Conservation (phyloP, 2,113 vertebrate species). For the Athene noctua region DNA sequence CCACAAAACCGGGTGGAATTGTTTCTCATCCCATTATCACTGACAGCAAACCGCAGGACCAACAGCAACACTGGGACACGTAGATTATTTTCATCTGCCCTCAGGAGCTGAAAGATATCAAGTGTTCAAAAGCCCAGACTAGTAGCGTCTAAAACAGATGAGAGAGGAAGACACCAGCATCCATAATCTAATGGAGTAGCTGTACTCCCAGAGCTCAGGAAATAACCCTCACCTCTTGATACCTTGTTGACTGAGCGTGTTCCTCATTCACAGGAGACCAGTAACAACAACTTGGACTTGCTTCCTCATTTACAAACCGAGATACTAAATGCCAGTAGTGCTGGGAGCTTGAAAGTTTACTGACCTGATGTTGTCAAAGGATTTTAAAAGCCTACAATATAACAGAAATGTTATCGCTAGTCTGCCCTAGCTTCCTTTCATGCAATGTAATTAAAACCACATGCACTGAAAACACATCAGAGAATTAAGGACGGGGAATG, state of each 20-base stretch:
- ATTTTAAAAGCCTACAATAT: background rate
- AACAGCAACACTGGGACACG: accelerated
- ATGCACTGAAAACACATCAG: background rate
- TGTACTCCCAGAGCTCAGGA: background rate
- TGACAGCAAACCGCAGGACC: background rate
- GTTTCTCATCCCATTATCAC: background rate
- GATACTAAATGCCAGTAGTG: background rate
- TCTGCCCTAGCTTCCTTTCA: background rate
- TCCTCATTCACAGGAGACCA: background rate
- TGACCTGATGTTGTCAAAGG: background rate
- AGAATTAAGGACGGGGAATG: background rate
- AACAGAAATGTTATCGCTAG: accelerated
- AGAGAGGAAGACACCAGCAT: background rate
- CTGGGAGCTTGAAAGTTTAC: background rate
- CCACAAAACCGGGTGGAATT: background rate
- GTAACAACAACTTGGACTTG: background rate
- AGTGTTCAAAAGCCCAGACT: background rate
- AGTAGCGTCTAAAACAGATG: accelerated
- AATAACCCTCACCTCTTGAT: background rate
- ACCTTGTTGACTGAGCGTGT: background rate
- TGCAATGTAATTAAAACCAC: accelerated
- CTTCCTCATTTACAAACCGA: accelerated
- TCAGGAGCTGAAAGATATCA: background rate
- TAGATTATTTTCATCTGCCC: no score
- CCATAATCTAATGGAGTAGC: background rate